Evolutionary conservation across 1,140 invertebrate species (phyloP).

Genomic region (Psilanteris sp.): DNA sequence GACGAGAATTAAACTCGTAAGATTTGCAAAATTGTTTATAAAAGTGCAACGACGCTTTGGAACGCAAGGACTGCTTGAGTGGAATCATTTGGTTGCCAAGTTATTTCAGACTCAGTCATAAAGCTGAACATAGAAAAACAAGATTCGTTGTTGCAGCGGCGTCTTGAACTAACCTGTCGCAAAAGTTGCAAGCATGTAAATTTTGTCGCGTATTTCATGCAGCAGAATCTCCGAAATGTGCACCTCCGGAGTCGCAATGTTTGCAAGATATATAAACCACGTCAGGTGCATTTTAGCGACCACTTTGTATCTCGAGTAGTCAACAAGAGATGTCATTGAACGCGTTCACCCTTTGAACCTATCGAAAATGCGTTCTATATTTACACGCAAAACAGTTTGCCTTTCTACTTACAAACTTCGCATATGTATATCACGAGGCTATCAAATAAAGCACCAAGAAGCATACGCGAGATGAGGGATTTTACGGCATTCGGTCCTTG

Average conservation of each 20-base stretch:
- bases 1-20: too few species aligned
- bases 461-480: too few species aligned
- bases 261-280: constrained; percentile 36
- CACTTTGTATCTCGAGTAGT: constrained; percentile 43
- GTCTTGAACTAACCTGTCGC: not conserved
- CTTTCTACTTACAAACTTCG: constrained; percentile 1
- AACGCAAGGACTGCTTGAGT: too few species aligned
- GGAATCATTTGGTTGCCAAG: too few species aligned
- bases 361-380: constrained; percentile 27
- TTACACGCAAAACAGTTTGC: constrained; percentile 20
- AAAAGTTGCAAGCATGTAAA: constrained; percentile 32
- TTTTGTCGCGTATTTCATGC: constrained; percentile 31
- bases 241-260: constrained; percentile 5
- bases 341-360: constrained; percentile 14
- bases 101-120: constrained; percentile 2
- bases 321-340: constrained; percentile 17
- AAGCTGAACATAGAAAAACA: constrained; percentile 24
- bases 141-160: constrained; percentile 2
- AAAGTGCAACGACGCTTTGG: too few species aligned
- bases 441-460: too few species aligned
- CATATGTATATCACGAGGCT: too few species aligned
- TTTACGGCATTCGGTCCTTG: too few species aligned
- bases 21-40: too few species aligned
- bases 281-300: constrained; percentile 31
- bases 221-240: constrained; percentile 32